Conservation (phyloP, 2,113 vertebrate genomes). For the Pachypanchax playfairii region DNA sequence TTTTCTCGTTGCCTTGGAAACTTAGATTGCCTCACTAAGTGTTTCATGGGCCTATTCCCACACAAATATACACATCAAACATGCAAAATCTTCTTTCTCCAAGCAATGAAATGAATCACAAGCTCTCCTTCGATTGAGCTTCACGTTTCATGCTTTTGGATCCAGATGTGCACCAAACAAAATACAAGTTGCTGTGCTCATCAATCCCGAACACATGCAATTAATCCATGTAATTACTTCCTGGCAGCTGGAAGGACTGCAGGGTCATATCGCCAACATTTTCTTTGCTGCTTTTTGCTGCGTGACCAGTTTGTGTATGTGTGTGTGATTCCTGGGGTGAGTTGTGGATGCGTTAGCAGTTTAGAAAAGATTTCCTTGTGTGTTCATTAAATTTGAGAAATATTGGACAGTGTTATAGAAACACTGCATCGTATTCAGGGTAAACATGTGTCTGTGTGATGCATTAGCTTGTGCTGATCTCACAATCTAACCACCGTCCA, state of each 20-base stretch:
- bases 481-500: constrained; percentile 40
- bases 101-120: constrained; percentile 22
- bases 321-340: background rate
- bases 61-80: background rate
- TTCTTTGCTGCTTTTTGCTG: constrained; percentile 18
- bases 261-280: constrained; percentile 34
- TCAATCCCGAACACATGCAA: constrained; percentile 55
- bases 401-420: too few species aligned
- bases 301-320: background rate
- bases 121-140: constrained; percentile 2
- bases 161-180: constrained; percentile 31
- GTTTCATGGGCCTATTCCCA: background rate
- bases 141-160: constrained; percentile 15
- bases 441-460: constrained; percentile 26
- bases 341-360: background rate
- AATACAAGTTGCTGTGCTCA: constrained; percentile 22
- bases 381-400: too few species aligned
- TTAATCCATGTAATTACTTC: constrained; percentile 66
- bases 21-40: too few species aligned
- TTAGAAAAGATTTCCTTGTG: background rate
- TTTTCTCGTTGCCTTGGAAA: background rate
- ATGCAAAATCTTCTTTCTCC: background rate
- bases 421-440: too few species aligned
- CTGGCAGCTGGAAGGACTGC: constrained; percentile 29
- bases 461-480: constrained; percentile 48